Percentiles rank a stretch among this genome's conserved stretches.
phyloP scores from a whole-genome alignment of 2,888 invertebrate species.

The Mactromeris polynyma region DNA sequence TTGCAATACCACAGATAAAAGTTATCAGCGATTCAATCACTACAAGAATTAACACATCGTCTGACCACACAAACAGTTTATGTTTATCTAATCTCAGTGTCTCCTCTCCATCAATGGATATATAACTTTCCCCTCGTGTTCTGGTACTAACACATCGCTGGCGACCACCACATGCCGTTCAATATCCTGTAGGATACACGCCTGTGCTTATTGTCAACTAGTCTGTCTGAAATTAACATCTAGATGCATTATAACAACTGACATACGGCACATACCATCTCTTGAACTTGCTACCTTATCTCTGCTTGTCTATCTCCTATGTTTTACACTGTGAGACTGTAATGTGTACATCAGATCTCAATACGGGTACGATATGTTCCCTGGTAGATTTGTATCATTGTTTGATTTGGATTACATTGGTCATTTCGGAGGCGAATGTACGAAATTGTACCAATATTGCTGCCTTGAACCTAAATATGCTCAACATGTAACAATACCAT shows the following conservation, averaged over 20 bases:
- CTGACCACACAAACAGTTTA: conserved; percentile 35
- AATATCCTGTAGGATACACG: not conserved
- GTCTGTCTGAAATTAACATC: not conserved
- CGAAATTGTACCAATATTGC: not conserved
- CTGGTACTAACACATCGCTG: not conserved
- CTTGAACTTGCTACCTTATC: conserved; percentile 43
- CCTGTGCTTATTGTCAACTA: conserved; percentile 37
- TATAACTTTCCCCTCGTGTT: not conserved
- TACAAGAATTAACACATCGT: not conserved
- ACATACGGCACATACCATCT: conserved; percentile 37
- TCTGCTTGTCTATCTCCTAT: conserved; percentile 20
- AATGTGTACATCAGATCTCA: conserved; percentile 21
- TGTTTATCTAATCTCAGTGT: conserved; percentile 38
- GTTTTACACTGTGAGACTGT: conserved; percentile 39
- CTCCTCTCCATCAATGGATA: not conserved
- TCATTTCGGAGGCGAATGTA: conserved; percentile 27
- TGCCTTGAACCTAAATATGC: conserved; percentile 31
- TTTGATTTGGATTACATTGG: conserved; percentile 43
- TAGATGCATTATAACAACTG: conserved; percentile 13
- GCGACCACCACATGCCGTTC: not conserved
- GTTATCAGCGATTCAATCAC: not conserved
- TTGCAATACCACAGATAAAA: not conserved
- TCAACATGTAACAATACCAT: not conserved
- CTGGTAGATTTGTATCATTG: conserved; percentile 22
- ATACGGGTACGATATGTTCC: conserved; percentile 4